Percentiles rank a stretch among this genome's conserved stretches.
Evolutionary conservation across 2,888 invertebrate genomes (phyloP).

Genomic region (Ichneumon xanthorius): DNA sequence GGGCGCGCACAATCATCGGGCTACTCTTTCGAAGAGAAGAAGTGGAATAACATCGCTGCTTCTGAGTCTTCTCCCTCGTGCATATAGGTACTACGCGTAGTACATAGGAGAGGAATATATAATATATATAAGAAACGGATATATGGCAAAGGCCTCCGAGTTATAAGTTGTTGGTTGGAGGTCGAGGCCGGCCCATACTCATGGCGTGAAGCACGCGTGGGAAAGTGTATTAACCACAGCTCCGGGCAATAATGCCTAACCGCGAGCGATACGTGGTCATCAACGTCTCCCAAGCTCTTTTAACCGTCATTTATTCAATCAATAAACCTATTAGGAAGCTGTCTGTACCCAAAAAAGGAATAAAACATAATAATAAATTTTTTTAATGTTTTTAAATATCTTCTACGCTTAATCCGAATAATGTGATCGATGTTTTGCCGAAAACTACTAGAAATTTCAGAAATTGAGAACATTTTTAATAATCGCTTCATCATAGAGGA

Average conservation of each 20-base stretch:
- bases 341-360: neutral
- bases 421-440: neutral
- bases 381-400: neutral
- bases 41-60: constrained; percentile 26
- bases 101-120: constrained; percentile 16
- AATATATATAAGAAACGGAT: constrained; percentile 46
- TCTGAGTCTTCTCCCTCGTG: constrained; percentile 22
- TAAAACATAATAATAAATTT: neutral
- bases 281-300: constrained; percentile 62
- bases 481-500: neutral
- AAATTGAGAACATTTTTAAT: neutral
- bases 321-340: constrained; percentile 66
- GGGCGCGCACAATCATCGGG: constrained; percentile 52
- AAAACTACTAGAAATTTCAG: neutral
- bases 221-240: constrained; percentile 70
- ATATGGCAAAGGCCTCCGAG: constrained; percentile 61
- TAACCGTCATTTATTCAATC: constrained; percentile 73
- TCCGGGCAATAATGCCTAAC: constrained; percentile 57
- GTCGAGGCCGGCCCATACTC: constrained; percentile 66
- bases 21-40: constrained; percentile 52
- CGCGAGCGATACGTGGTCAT: constrained; percentile 61
- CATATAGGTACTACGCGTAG: constrained; percentile 19
- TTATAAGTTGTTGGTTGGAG: constrained; percentile 64
- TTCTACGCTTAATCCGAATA: neutral
- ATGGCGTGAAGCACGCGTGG: constrained; percentile 73